Evolutionary conservation across 2,113 vertebrate species (phyloP).

Genomic region (Lagopus leucura): DNA sequence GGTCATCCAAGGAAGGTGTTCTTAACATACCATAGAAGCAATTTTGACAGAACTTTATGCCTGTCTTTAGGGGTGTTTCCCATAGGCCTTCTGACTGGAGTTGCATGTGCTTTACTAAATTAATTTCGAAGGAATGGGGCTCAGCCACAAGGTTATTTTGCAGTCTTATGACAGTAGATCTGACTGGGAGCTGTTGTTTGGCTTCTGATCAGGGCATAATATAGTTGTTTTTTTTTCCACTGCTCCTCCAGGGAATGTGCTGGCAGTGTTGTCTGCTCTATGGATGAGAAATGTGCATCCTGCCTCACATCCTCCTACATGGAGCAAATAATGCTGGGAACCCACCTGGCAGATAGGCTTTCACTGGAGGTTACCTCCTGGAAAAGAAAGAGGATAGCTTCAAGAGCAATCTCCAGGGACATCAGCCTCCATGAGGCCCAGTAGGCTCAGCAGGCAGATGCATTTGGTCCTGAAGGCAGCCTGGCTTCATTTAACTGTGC

Average conservation of each 20-base stretch:
- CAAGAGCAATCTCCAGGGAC: too few relatives aligned
- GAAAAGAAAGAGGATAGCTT: too few relatives aligned
- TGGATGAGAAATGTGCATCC: neutral
- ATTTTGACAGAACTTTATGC: neutral
- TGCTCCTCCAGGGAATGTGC: neutral
- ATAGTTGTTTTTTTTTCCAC: neutral
- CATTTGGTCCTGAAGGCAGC: neutral
- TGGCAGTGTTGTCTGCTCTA: neutral
- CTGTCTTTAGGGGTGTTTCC: neutral
- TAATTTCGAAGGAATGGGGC: neutral
- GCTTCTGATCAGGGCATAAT: conserved; percentile 14
- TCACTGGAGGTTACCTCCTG: too few relatives aligned
- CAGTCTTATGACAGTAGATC: neutral
- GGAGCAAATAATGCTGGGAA: neutral
- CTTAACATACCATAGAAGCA: neutral
- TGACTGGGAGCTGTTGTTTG: neutral
- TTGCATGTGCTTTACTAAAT: neutral
- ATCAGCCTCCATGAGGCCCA: too few relatives aligned
- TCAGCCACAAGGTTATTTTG: neutral
- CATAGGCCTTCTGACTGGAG: neutral
- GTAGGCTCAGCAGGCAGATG: neutral
- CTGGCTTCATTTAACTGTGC: neutral
- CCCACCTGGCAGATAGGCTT: too few relatives aligned
- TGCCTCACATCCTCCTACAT: neutral
- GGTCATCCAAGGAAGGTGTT: neutral